These are phyloP conservation scores for Telmatherina bonti DNA, from an alignment of 2,797 vertebrate species.

Conservation along the genomic window DNA sequence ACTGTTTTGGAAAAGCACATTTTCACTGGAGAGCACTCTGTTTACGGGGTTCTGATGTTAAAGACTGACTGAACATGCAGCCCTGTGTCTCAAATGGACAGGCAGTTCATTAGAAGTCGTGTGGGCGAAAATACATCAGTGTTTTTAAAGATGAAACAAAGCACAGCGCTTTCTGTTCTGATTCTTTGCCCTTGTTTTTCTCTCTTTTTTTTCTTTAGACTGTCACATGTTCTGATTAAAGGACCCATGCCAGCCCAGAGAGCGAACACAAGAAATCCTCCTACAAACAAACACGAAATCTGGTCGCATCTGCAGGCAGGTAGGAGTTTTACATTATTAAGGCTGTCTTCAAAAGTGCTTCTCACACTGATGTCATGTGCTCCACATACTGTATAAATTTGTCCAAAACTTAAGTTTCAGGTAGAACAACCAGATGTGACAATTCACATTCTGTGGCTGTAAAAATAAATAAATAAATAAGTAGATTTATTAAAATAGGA, in stretches of 20 bases:
- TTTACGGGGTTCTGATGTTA: conserved; percentile 27
- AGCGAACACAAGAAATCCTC: neutral
- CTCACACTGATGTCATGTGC: neutral
- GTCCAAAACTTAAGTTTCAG: conserved; percentile 5
- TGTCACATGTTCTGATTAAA: conserved; percentile 14
- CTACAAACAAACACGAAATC: conserved; percentile 1
- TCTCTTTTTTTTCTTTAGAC: conserved; percentile 27
- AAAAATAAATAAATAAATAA: neutral
- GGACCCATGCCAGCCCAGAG: conserved; percentile 38
- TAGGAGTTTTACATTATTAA: conserved; percentile 2
- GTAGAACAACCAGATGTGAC: conserved; percentile 3
- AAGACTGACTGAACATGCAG: conserved; percentile 29
- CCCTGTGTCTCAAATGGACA: conserved; percentile 34
- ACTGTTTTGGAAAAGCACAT: conserved; percentile 13
- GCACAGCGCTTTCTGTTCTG: neutral
- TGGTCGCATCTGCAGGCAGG: conserved; percentile 37
- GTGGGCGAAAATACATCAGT: conserved; percentile 45
- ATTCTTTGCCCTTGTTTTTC: conserved; percentile 2
- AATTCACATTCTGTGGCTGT: conserved; percentile 4
- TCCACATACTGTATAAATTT: neutral
- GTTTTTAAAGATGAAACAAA: conserved; percentile 33
- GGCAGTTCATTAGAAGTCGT: conserved; percentile 45
- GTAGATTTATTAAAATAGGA: neutral
- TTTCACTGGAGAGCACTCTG: conserved; percentile 18
- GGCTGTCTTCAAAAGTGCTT: conserved; percentile 7